Base-by-base conservation (phyloP, 2,797 vertebrate species). In the Acipenser ruthenus region DNA sequence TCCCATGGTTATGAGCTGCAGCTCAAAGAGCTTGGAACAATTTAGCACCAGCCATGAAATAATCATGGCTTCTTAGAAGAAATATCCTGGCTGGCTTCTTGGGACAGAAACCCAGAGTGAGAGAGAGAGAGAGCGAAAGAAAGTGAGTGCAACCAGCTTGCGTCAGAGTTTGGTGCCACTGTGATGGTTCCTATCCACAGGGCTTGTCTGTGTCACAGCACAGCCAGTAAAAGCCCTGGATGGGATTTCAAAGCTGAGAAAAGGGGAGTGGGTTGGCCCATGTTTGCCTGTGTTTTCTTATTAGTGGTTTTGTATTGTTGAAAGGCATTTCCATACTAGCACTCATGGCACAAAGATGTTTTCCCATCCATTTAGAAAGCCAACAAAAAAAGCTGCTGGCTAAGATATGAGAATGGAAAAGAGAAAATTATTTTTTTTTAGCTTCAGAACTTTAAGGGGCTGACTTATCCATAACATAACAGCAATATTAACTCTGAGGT, bases 201-300 rank as follows among this genome's bases (percentile, higher is more conserved):
- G 73, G 68, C 60, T 37, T 0, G 63, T 74, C 62, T 64, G 61
- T 60, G 62, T 60, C 23, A 65, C 37, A 68, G n/a, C 65, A 58
- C 3, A 75, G 70, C 62, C 70, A 70, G 60, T 2, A 9, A n/a
- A 15, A n/a, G 23, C 52, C 65, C 67, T 73, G 73, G 74, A 72
- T 77, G 67, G 48, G 49, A 55, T 72, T 75, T 77, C 77, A 72
- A 68, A 78, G 70, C 68, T 69, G 66, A 71, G 70, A 72, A 73
- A 37, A 65, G 73, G 9, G 0, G 71, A 64, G 71, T 68, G 70
- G 73, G 69, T 68, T 73, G 71, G 71, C 79, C 80, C 78, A 77
- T 81, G 79, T 83, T 80, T 78, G 82, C 84, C 82, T 75, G 78
- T 78, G 79, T 82, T 84, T 80, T 82, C 77, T 80, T 80, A 84